Evolutionary conservation across 2,888 invertebrate genomes (phyloP).

Genomic region (Chelonus formosanus): DNA sequence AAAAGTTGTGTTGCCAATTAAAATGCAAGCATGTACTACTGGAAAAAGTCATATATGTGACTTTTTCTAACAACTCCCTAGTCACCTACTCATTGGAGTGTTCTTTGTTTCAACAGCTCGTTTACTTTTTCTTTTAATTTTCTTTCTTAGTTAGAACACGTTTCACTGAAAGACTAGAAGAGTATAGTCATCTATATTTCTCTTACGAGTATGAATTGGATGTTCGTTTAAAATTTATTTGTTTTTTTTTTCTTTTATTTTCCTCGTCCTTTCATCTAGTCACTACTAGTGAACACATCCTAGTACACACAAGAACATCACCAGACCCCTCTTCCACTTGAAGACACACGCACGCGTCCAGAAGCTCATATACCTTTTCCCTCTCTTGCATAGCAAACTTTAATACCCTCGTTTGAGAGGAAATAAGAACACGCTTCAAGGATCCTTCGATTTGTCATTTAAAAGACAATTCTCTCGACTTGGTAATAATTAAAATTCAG

Average conservation of each 20-base stretch:
- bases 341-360: conserved; percentile 36
- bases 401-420: conserved; percentile 39
- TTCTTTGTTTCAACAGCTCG: no score
- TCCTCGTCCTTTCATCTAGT: conserved; percentile 12
- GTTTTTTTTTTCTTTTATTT: neutral
- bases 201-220: no score
- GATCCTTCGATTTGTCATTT: conserved; percentile 1
- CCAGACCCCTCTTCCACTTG: conserved; percentile 39
- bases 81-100: no score
- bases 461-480: neutral
- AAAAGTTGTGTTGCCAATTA: no score
- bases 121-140: no score
- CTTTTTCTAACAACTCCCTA: no score
- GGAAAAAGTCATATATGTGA: no score
- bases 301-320: conserved; percentile 34
- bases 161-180: no score
- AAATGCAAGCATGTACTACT: no score
- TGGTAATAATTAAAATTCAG: neutral
- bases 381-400: conserved; percentile 26
- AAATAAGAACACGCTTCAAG: conserved; percentile 39
- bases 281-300: conserved; percentile 22
- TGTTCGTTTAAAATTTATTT: no score
- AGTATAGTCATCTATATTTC: no score
- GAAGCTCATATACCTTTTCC: conserved; percentile 25
- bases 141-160: no score